Evolutionary conservation across 2,797 vertebrate species (phyloP).

Genomic region (Phyllotis vaccarum): DNA sequence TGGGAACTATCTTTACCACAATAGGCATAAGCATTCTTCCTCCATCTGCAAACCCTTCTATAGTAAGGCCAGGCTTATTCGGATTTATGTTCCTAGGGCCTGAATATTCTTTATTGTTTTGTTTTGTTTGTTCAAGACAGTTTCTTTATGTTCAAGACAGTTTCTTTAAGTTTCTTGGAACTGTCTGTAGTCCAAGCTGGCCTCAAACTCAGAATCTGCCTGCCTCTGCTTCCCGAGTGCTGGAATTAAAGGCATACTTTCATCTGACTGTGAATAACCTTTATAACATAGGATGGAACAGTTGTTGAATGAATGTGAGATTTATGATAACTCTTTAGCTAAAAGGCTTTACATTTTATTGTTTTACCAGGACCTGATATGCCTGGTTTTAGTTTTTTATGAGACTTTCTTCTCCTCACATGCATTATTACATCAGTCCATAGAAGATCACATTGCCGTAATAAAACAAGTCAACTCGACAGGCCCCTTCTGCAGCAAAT

Average conservation of each 20-base stretch:
- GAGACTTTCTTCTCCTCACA: background rate
- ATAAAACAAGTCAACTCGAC: background rate
- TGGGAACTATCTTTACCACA: background rate
- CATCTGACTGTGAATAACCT: background rate
- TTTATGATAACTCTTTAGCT: background rate
- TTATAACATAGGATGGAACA: background rate
- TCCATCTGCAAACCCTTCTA: background rate
- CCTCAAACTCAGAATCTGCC: background rate
- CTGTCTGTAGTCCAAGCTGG: background rate
- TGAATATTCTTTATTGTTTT: background rate
- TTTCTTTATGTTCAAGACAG: background rate
- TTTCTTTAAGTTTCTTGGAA: background rate
- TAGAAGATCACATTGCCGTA: background rate
- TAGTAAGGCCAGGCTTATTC: background rate
- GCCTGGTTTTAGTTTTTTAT: background rate
- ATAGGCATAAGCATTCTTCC: background rate
- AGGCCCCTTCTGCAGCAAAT: too few species aligned
- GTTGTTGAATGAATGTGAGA: background rate
- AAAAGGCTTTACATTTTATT: background rate
- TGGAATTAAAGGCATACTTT: background rate
- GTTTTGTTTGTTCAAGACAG: background rate
- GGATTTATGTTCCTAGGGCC: background rate
- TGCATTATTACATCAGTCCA: background rate
- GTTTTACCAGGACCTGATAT: background rate
- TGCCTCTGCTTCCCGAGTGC: background rate